Evolutionary conservation across 2,113 vertebrate species (phyloP).

Genomic region (Bungarus multicinctus): DNA sequence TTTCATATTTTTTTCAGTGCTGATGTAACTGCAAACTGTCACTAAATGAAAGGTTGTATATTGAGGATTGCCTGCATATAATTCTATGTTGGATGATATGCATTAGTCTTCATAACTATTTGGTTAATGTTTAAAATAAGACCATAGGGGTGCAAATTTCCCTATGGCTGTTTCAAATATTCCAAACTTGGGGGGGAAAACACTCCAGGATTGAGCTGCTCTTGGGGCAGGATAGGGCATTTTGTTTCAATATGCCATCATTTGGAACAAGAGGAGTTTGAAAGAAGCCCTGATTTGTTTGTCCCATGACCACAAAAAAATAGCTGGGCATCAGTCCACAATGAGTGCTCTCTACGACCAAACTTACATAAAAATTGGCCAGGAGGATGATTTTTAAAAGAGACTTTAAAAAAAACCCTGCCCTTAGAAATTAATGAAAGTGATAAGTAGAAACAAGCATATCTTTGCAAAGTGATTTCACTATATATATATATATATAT

Average conservation of each 20-base stretch:
- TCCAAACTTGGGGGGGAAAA: background rate
- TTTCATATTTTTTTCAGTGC: too few relatives aligned
- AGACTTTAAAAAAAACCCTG: too few relatives aligned
- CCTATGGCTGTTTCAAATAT: background rate
- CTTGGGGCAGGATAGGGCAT: background rate
- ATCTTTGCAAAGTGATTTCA: too few relatives aligned
- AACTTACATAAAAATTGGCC: background rate
- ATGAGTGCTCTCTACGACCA: background rate
- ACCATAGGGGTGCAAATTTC: constrained; percentile 8
- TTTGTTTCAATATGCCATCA: background rate
- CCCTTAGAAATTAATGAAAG: too few relatives aligned
- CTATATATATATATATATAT: too few relatives aligned
- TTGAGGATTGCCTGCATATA: background rate
- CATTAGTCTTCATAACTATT: background rate
- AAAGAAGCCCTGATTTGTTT: background rate
- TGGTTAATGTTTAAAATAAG: background rate
- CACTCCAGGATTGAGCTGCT: background rate
- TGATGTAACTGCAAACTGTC: too few relatives aligned
- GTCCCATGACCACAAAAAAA: background rate
- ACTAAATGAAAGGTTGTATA: too few relatives aligned
- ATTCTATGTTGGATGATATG: too few relatives aligned
- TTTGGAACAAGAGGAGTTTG: background rate
- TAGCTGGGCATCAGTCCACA: background rate
- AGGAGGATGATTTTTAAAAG: too few relatives aligned
- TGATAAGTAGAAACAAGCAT: too few relatives aligned